Percentiles rank a stretch among this genome's conserved stretches.
phyloP scores from a whole-genome alignment of 1,140 invertebrate species.

The Conus ventricosus region DNA sequence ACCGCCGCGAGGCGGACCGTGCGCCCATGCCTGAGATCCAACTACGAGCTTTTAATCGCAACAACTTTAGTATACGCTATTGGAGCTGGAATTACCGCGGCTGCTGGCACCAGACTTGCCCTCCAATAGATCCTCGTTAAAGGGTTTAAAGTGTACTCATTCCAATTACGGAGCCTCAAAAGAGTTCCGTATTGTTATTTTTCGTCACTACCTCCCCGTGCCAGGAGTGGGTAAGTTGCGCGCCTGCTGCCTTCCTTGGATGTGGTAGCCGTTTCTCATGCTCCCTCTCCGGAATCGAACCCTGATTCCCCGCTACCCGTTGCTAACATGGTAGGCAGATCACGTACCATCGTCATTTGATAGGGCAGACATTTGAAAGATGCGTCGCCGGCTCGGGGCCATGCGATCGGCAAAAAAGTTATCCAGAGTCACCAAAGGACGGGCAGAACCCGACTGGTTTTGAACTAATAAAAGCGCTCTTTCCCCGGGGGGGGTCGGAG shows the following conservation, averaged over 20 bases:
- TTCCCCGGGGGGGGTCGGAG: constrained; percentile 71
- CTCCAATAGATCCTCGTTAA: constrained; percentile 90
- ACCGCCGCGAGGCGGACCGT: constrained; percentile 47
- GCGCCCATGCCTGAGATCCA: constrained; percentile 65
- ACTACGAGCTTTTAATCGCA: constrained; percentile 76
- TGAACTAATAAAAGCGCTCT: constrained; percentile 79
- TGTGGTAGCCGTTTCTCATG: constrained; percentile 92
- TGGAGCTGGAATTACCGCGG: constrained; percentile 93
- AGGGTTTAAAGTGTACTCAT: constrained; percentile 93
- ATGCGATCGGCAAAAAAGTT: constrained; percentile 77
- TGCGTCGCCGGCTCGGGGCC: constrained; percentile 72
- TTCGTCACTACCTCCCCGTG: constrained; percentile 87
- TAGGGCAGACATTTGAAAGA: constrained; percentile 85
- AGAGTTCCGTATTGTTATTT: constrained; percentile 90
- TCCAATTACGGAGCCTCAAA: constrained; percentile 88
- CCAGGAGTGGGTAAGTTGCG: constrained; percentile 89
- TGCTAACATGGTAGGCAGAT: constrained; percentile 86
- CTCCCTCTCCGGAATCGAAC: constrained; percentile 83
- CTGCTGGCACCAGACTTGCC: constrained; percentile 87
- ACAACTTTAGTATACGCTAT: constrained; percentile 85
- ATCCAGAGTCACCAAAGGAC: constrained; percentile 84
- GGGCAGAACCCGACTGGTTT: constrained; percentile 75
- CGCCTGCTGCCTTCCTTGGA: constrained; percentile 91
- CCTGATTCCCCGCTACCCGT: constrained; percentile 83
- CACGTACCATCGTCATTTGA: constrained; percentile 89